Evolutionary conservation across 2,797 vertebrate species (phyloP), one percentile per base, ranked within the genome.

Genomic region (Eidolon dupreanum): DNA sequence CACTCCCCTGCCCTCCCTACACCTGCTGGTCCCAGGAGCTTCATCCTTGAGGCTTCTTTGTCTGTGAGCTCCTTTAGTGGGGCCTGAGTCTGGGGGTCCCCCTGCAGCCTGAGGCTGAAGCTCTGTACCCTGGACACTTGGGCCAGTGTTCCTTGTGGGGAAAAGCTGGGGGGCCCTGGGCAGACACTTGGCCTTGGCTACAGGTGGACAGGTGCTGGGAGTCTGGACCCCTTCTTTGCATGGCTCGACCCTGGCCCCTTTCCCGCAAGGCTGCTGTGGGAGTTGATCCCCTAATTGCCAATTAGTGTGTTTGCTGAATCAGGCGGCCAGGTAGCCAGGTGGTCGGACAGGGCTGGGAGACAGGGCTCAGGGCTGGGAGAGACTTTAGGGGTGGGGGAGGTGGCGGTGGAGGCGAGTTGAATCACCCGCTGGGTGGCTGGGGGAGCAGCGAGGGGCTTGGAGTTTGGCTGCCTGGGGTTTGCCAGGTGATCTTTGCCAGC

Each of bases 361-460:
- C 22, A 2, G 12, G 26, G 7, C 4, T 57, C 33, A 19, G 43
- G 65, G 2, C 46, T 17, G 16, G 51, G 28, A 33, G 90, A 22
- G 49, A 16, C 15, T 33, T n/a, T 46, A 12, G 43, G 33, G 43
- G 2, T 41, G 12, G 36, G 33, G 36, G 85, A 49, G 49, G 49
- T 49, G 49, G 49, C 15, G 61, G 49, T 8, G 20, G 28, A 12
- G 46, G 11, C 1, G 26, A 24, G 43, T 15, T 16, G 61, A 26
- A 11, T 46, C 4, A 1, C 19, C 8, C 10, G 3, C 28, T 13
- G 10, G 17, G 84, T 9, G 4, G n/a, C 31, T 0, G 16, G n/a
- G 31, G 41, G 43, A 8, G 19, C 3, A 24, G 36, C 38, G 17
- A 20, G 61, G n/a, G 28, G 15, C n/a, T 12, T 31, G 84, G 46